Percentiles rank a stretch among this genome's conserved stretches.
These are phyloP conservation scores for Drosophila maculinotata DNA, from an alignment of 2,888 invertebrate species.

Conservation along the genomic window DNA sequence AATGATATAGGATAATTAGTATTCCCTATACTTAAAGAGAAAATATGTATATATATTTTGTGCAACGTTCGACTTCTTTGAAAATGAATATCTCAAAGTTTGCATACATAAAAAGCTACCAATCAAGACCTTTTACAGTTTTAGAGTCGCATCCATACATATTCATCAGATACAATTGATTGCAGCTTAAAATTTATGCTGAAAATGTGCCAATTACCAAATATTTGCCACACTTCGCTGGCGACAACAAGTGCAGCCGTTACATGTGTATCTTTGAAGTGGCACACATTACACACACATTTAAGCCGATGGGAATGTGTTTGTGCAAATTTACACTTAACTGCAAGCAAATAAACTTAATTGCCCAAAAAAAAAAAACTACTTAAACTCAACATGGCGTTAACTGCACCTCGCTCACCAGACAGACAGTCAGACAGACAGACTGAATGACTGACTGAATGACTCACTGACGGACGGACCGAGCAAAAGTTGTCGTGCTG, in stretches of 20 bases:
- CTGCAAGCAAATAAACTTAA: constrained; percentile 68
- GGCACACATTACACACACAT: constrained; percentile 38
- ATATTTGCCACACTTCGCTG: constrained; percentile 32
- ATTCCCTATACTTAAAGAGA: too few relatives aligned
- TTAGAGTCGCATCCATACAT: too few relatives aligned
- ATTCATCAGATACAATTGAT: too few relatives aligned
- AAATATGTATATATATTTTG: not conserved
- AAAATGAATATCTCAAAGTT: too few relatives aligned
- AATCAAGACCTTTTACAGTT: too few relatives aligned
- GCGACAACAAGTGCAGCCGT: constrained; percentile 19
- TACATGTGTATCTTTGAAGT: constrained; percentile 56
- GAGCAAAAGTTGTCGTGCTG: constrained; percentile 21
- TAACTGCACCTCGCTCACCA: constrained; percentile 18
- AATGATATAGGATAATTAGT: constrained; percentile 3
- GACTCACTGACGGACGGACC: constrained; percentile 5
- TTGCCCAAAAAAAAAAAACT: constrained; percentile 53
- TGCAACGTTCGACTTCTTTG: not conserved
- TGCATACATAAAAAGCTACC: too few relatives aligned
- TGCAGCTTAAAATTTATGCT: too few relatives aligned
- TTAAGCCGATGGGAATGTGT: not conserved
- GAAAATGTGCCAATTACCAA: constrained; percentile 4
- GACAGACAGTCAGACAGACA: not conserved
- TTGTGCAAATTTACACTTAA: constrained; percentile 62
- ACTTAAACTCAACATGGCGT: constrained; percentile 54
- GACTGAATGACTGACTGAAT: constrained; percentile 15